phyloP scores from a whole-genome alignment of 1,140 invertebrate genomes.

The Sitodiplosis mosellana region DNA sequence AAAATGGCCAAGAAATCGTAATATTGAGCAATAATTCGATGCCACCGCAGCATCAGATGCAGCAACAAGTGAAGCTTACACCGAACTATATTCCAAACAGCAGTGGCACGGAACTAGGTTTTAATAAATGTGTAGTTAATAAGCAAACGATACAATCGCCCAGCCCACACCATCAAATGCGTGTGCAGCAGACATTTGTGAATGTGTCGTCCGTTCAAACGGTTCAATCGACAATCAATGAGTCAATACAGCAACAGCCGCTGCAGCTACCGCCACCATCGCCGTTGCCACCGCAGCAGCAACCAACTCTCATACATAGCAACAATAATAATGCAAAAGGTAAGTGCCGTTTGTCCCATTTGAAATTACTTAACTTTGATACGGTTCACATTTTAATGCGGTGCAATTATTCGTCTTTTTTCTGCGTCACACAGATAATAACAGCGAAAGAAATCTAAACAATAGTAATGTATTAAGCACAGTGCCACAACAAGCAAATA shows the following conservation, averaged over 20 bases:
- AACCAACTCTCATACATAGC: conserved; percentile 8
- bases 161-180: background rate
- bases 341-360: no score
- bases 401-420: background rate
- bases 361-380: background rate
- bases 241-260: no score
- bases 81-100: background rate
- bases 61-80: background rate
- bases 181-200: background rate
- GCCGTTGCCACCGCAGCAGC: conserved; percentile 17
- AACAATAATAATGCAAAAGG: background rate
- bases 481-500: conserved; percentile 5
- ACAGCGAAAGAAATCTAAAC: background rate
- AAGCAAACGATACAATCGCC: background rate
- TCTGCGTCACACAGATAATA: background rate
- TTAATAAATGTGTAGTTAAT: background rate
- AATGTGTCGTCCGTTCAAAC: background rate
- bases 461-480: background rate
- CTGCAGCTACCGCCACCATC: no score
- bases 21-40: background rate
- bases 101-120: background rate
- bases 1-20: background rate
- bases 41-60: background rate
- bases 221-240: no score
- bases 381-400: no score